phyloP scores from a whole-genome alignment of 2,797 vertebrate genomes.

The Chrysolophus pictus region DNA sequence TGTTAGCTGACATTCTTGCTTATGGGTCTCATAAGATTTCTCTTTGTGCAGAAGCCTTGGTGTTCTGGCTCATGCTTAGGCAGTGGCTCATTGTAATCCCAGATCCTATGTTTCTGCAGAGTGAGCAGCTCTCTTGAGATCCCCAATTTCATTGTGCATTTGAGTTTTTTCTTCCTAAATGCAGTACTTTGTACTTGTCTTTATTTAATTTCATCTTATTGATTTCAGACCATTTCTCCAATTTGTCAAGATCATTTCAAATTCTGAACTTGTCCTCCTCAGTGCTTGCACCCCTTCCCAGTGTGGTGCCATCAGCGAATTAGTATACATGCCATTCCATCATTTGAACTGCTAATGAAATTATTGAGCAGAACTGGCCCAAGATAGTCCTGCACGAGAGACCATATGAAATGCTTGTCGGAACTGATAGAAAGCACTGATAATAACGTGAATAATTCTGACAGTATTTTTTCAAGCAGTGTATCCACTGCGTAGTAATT shows the following conservation, averaged over 20 bases:
- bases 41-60: neutral
- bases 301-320: slow-evolving; percentile 26
- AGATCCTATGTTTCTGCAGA: neutral
- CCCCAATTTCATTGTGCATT: neutral
- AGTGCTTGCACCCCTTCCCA: neutral
- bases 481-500: neutral
- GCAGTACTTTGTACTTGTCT: neutral
- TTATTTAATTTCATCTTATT: slow-evolving; percentile 29
- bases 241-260: slow-evolving; percentile 16
- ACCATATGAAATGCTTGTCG: neutral
- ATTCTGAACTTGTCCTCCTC: slow-evolving; percentile 1
- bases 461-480: neutral
- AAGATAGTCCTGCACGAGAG: neutral
- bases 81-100: neutral
- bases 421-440: neutral
- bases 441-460: slow-evolving; percentile 29
- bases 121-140: neutral
- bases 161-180: neutral
- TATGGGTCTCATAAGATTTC: neutral
- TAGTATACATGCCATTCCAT: neutral
- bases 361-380: slow-evolving; percentile 23
- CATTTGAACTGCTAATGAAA: slow-evolving; percentile 50
- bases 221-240: slow-evolving; percentile 19
- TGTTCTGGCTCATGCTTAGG: neutral
- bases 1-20: neutral